Conservation (phyloP, 2,888 invertebrate species). For the Bibio marci region DNA sequence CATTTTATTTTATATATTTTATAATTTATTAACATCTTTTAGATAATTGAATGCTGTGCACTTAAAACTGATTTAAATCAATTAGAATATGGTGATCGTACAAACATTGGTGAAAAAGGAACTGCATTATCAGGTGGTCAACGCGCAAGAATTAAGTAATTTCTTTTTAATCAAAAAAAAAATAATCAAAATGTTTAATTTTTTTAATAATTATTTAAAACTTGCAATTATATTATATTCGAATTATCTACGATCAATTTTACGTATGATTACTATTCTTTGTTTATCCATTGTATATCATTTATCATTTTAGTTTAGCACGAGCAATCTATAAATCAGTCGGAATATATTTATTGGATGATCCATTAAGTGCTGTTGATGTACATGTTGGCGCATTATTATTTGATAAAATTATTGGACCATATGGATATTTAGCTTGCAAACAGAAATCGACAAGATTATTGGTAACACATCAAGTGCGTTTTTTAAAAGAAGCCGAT, state of each 20-base stretch:
- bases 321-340: constrained; percentile 55
- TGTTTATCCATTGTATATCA: not conserved
- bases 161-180: too few relatives aligned
- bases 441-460: constrained; percentile 43
- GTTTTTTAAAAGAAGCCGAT: constrained; percentile 39
- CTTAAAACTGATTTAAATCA: constrained; percentile 44
- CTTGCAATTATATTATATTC: too few relatives aligned
- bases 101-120: constrained; percentile 46
- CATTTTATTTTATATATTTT: too few relatives aligned
- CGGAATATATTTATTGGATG: constrained; percentile 59
- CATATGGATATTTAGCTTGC: constrained; percentile 33
- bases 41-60: constrained; percentile 34
- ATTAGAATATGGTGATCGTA: constrained; percentile 34
- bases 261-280: too few relatives aligned
- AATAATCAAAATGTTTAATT: not conserved
- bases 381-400: constrained; percentile 58
- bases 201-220: too few relatives aligned
- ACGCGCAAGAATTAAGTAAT: constrained; percentile 44
- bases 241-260: too few relatives aligned
- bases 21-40: too few relatives aligned
- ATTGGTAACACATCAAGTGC: constrained; percentile 52
- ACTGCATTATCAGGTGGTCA: constrained; percentile 58
- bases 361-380: constrained; percentile 64
- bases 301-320: constrained; percentile 36
- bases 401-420: constrained; percentile 49